Base-by-base conservation (phyloP, 1,140 invertebrate genomes). In the Nasonia longicornis region DNA sequence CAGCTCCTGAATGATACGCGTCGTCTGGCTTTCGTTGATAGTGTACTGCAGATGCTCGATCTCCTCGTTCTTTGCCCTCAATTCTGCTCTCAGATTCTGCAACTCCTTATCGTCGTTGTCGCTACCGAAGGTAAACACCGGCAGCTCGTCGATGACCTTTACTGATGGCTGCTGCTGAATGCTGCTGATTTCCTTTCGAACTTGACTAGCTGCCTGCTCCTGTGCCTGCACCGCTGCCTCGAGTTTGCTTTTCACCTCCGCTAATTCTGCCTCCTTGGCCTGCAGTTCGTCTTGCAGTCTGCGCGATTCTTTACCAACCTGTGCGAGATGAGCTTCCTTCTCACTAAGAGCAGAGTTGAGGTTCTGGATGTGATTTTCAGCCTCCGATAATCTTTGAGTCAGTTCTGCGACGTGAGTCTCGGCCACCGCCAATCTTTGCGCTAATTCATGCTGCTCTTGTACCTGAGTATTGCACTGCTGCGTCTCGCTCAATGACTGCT, bases 31-130 rank as follows among this genome's bases (percentile, higher is more conserved):
- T 38, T 90, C 87, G 66, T 84, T 88, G 4, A 90, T 71, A 7
- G 88, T 83, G 38, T 88, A 88, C 35, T 89, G 88, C 2, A 90
- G 64, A 77, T 90, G 87, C 10, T 90, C 87, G n/a, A 91, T 86
- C 71, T 91, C 89, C 4, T 87, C 84, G 3, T 89, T 85, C 29
- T 90, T 91, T 0, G 70, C 78, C 1, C 79, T 82, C 20, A 91
- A 79, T 73, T 91, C 85, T 2, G 71, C 74, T 35, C 82, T 88
- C 20, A 91, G 31, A n/a, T 84, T 81, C 0, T 88, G 84, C 2
- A 89, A 42, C 0, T 85, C 77, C 1, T 74, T 8, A 38, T 85
- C 84, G 0, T 88, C 79, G 12, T 83, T 77, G 4, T 71, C 64
- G 29, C 48, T 16, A 7, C 52, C 38, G 11, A 73, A 78, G 20